Evolutionary conservation across 2,113 vertebrate genomes (phyloP).

Genomic region (Oryzias javanicus): DNA sequence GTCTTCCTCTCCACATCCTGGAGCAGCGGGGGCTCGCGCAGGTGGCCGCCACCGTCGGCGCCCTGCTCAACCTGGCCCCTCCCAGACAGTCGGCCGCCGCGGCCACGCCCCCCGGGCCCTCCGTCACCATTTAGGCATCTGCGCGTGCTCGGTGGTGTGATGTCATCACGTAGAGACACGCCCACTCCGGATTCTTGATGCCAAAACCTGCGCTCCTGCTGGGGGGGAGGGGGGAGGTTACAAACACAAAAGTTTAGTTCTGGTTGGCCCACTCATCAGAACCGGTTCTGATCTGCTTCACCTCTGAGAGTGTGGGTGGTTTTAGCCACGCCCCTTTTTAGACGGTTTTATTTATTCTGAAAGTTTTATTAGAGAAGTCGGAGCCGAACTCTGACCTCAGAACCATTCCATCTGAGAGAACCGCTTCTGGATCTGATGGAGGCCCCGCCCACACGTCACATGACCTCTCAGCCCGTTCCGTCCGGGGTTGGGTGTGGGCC

Average conservation of each 20-base stretch:
- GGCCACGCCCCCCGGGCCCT: constrained; percentile 60
- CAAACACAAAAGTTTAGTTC: too few species aligned
- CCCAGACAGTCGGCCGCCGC: constrained; percentile 74
- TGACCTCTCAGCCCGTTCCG: background rate
- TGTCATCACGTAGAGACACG: constrained; percentile 1
- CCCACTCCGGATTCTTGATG: too few species aligned
- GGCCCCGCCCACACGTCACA: background rate
- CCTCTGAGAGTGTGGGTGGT: too few species aligned
- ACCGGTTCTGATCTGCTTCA: too few species aligned
- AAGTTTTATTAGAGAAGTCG: too few species aligned
- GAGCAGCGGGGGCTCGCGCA: constrained; percentile 94
- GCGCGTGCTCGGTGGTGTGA: constrained; percentile 5
- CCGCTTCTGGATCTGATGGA: constrained; percentile 9
- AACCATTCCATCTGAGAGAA: background rate
- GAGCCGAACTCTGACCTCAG: too few species aligned
- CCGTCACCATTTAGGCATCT: constrained; percentile 60
- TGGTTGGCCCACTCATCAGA: too few species aligned
- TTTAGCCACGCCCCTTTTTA: too few species aligned
- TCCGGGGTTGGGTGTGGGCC: too few species aligned
- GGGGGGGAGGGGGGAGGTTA: too few species aligned
- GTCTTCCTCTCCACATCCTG: constrained; percentile 98
- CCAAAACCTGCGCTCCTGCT: too few species aligned
- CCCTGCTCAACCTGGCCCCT: constrained; percentile 90
- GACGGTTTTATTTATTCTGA: too few species aligned
- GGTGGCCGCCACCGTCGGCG: constrained; percentile 89